Evolutionary conservation across 2,888 invertebrate species (phyloP).

Genomic region (Hypolimnas misippus): DNA sequence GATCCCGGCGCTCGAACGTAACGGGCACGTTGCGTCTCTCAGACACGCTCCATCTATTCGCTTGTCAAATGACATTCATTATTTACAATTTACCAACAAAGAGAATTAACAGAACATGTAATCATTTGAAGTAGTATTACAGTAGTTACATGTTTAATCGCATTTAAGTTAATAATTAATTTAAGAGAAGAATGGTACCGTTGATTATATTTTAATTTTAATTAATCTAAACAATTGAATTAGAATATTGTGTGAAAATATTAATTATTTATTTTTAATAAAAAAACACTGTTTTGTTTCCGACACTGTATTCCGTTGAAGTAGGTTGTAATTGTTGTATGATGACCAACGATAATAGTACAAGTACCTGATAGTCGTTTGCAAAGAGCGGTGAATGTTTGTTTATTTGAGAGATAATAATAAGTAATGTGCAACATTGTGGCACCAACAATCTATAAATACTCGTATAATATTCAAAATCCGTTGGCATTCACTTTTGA

Average conservation of each 20-base stretch:
- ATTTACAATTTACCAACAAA: not conserved
- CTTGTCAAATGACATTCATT: not conserved
- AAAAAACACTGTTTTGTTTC: too few species aligned
- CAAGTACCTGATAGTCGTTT: not conserved
- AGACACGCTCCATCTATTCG: not conserved
- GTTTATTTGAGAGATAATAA: not conserved
- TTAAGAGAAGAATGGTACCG: too few species aligned
- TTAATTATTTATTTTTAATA: not conserved
- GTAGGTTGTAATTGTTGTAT: too few species aligned
- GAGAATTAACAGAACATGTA: too few species aligned
- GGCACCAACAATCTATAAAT: not conserved
- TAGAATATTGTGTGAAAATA: not conserved
- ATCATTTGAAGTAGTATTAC: too few species aligned
- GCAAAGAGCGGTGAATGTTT: not conserved
- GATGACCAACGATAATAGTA: too few species aligned
- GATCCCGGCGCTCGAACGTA: not conserved
- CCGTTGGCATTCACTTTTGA: conserved; percentile 4
- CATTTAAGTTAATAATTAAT: too few species aligned
- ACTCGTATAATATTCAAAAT: not conserved
- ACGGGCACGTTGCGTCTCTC: not conserved
- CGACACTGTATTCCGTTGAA: too few species aligned
- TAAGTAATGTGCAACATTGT: not conserved
- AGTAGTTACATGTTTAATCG: too few species aligned
- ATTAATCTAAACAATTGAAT: not conserved
- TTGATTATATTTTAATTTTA: too few species aligned